These are phyloP conservation scores for Mizuhopecten yessoensis DNA, from an alignment of 1,140 invertebrate species.

Conservation along the genomic window DNA sequence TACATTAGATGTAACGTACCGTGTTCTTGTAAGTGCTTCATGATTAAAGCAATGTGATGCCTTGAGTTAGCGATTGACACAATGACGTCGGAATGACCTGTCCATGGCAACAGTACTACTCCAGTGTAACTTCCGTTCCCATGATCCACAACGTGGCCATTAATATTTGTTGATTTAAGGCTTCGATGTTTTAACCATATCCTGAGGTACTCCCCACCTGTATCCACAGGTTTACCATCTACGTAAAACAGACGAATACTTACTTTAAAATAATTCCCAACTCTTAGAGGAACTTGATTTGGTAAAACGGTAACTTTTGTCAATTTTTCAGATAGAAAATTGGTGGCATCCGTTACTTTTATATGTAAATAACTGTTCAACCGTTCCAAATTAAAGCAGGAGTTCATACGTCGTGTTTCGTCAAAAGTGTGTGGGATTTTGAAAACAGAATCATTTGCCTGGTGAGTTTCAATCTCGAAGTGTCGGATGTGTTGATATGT, in stretches of 20 bases:
- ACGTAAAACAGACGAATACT: neutral
- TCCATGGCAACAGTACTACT: neutral
- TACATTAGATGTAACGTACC: neutral
- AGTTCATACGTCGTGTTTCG: too few species aligned
- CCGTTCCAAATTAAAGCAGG: too few species aligned
- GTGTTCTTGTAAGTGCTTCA: neutral
- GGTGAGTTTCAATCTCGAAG: too few species aligned
- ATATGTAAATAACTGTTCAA: neutral
- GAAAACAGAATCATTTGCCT: too few species aligned
- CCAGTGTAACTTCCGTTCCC: neutral
- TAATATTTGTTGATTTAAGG: neutral
- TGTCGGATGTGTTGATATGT: too few species aligned
- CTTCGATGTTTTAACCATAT: neutral
- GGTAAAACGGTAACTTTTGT: neutral
- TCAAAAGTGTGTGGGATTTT: too few species aligned
- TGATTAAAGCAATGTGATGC: neutral
- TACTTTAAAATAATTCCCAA: neutral
- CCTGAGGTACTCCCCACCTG: neutral
- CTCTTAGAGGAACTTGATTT: neutral
- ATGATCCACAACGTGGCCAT: neutral
- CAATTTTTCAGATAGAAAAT: neutral
- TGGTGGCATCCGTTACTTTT: neutral
- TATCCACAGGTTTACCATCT: neutral
- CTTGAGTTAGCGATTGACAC: neutral
- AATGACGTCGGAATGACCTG: neutral